Base-by-base conservation (phyloP, 2,113 vertebrate genomes). In the Pangasianodon gigas region DNA sequence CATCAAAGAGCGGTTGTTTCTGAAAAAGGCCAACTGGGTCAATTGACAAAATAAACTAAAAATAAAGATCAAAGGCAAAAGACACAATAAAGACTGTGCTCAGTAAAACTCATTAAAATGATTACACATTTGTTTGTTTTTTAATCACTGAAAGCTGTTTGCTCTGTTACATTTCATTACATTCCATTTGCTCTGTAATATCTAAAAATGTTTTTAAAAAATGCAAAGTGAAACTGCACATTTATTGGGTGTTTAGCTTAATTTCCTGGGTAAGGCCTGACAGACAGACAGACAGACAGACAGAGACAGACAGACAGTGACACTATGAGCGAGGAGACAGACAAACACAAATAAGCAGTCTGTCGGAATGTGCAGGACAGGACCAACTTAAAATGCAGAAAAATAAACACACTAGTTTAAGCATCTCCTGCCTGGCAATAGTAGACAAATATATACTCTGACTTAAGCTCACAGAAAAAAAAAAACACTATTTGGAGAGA, bases 291-390 rank as follows among this genome's bases (percentile, higher is more conserved):
- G 62, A 71, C 90, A 87, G 54, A 52, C 69, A 87, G 44, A 62
- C 88, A 84, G 48, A 87, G 44, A 62, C 88, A 84, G 48, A 74
- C 90, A 87, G 58, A 74, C 89, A 86, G 85, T 88, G 87, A 91
- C 44, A 86, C 74, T 65, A 88, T 91, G 90, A 89, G 24, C 79
- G 46, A 71, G 67, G 19, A 26, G 71, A 92, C 46, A n/a, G 94
- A 93, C 90, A 92, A 91, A 81, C 80, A 93, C 87, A 79, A 24
- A 88, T 88, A 84, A 90, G 92, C 92, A 67, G 88, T 91, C 91
- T 92, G 93, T 91, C 93, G 96, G 96, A 96, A 96, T 96, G 95
- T 95, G 94, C 91, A 84, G 90, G 93, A 90, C 94, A 93, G 92
- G 93, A 94, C 84, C 87, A 90, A 86, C 41, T 88, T 84, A 90